Evolutionary conservation across 2,113 vertebrate genomes (phyloP), one percentile per base, ranked within the genome.

Genomic region (Notiomystis cincta): DNA sequence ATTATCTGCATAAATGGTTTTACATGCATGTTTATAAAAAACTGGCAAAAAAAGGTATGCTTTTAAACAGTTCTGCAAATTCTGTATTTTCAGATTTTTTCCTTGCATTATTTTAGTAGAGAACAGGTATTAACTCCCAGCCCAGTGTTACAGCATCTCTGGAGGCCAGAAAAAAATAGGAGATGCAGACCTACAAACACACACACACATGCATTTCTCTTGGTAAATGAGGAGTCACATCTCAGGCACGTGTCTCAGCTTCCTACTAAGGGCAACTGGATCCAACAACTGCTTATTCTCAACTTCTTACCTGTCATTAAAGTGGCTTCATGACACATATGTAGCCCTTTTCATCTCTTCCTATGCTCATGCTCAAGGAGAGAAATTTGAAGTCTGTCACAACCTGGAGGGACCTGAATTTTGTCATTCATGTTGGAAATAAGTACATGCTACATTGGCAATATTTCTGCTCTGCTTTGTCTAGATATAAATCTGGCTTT

Each of bases 151-250:
- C 25, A 15, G 27, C 2, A 1, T 38, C 42, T 80, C 53, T 88
- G n/a, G 20, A 62, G 45, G 10, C 17, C 35, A 81, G 30, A 38
- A 89, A 82, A 82, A 87, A 81, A 65, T 11, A 73, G 13, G 17
- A 81, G 11, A 51, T 5, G 2, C 7, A 64, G 14, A 53, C 7
- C 38, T 81, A 30, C 4, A 64, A 25, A 56, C 9, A 67, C 19
- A 37, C 8, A 35, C 8, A 62, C 10, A 15, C 5, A n/a, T 7
- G 9, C 4, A 37, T 90, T 83, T 87, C 37, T 62, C 50, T 28
- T 30, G 10, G 3, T 45, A 51, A 71, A 35, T 3, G 4, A 4
- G 7, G 20, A 77, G 14, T 37, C 24, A 6, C 0, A 4, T 30
- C 33, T 71, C 30, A 57, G 23, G n/a, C 25, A 53, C 25, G 23